These are phyloP conservation scores for Zophobas morio DNA, from an alignment of 1,140 invertebrate species.

Conservation along the genomic window DNA sequence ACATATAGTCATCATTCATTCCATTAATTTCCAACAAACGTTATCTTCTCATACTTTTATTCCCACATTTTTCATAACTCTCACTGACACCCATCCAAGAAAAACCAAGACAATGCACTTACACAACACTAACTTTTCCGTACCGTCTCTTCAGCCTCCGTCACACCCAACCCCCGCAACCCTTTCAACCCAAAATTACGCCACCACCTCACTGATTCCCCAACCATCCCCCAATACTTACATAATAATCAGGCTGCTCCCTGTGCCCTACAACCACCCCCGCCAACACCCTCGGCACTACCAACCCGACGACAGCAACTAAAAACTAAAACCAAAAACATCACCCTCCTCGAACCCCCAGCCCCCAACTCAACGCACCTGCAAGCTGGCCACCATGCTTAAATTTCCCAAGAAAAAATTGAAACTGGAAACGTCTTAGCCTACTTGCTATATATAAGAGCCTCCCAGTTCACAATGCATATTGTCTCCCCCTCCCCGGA, in stretches of 20 bases:
- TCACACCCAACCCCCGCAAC: too few species aligned
- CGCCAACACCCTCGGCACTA: neutral
- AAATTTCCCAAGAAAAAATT: slow-evolving; percentile 16
- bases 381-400: neutral
- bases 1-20: too few species aligned
- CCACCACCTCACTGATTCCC: neutral
- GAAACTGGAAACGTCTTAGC: slow-evolving; percentile 11
- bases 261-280: slow-evolving; percentile 1
- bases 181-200: neutral
- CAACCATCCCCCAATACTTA: slow-evolving; percentile 6
- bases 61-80: too few species aligned
- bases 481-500: slow-evolving; percentile 27
- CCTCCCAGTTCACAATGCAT: slow-evolving; percentile 43
- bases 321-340: slow-evolving; percentile 1
- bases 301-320: slow-evolving; percentile 4
- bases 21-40: too few species aligned
- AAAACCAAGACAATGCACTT: too few species aligned
- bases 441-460: slow-evolving; percentile 44
- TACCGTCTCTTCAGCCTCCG: too few species aligned
- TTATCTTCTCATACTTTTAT: too few species aligned
- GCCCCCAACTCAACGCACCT: neutral
- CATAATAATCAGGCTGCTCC: slow-evolving; percentile 42
- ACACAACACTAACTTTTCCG: too few species aligned
- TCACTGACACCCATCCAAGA: too few species aligned
- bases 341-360: neutral